These are phyloP conservation scores for Ennomos erosarius DNA, from an alignment of 2,888 invertebrate species.

Conservation along the genomic window DNA sequence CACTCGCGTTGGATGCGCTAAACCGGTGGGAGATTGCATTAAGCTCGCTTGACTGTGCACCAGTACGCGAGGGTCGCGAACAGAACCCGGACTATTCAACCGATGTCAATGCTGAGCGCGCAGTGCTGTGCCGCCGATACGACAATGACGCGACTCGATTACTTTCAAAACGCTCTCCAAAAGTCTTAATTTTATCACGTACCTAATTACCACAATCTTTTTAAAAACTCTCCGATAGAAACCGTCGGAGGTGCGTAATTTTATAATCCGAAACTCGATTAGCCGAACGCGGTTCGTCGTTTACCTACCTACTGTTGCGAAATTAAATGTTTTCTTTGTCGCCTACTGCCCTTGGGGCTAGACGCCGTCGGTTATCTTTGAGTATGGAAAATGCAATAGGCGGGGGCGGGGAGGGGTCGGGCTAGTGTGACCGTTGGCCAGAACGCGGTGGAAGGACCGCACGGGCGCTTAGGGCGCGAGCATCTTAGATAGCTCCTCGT, in stretches of 20 bases:
- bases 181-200: conserved; percentile 44
- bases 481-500: conserved; percentile 98
- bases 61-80: conserved; percentile 15
- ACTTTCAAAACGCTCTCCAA: conserved; percentile 39
- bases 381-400: conserved; percentile 34
- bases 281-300: conserved; percentile 36
- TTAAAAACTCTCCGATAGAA: conserved; percentile 35
- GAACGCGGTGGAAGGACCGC: conserved; percentile 6
- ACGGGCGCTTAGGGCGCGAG: conserved; percentile 91
- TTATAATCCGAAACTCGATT: conserved; percentile 28
- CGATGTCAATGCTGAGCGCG: conserved; percentile 4
- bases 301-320: conserved; percentile 36
- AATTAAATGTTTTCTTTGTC: conserved; percentile 29
- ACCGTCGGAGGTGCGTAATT: conserved; percentile 30
- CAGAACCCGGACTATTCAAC: background rate
- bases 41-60: background rate
- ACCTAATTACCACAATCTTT: conserved; percentile 43
- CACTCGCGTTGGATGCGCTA: conserved; percentile 5
- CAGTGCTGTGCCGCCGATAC: conserved; percentile 28
- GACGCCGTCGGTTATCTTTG: conserved; percentile 63
- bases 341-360: conserved; percentile 35
- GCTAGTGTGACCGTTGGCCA: conserved; percentile 19
- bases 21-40: conserved; percentile 10
- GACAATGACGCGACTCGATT: conserved; percentile 34
- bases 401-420: conserved; percentile 38